Evolutionary conservation across 2,113 vertebrate genomes (phyloP), one percentile per base, ranked within the genome.

Genomic region (Catharus bicknelli): DNA sequence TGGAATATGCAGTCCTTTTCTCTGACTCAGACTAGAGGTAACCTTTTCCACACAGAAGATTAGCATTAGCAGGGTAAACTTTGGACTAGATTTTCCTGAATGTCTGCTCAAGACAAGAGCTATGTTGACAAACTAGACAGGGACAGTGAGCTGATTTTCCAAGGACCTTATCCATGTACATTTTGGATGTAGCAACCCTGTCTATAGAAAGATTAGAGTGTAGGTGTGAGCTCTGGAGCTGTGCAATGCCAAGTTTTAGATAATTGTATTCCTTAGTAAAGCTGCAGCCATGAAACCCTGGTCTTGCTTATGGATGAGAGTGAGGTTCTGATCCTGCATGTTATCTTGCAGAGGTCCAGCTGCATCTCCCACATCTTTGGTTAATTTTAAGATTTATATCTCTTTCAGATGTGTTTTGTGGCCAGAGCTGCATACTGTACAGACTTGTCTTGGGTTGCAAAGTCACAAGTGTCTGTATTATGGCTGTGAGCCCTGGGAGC

Each of bases 391-490:
- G 18, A 25, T 16, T 50, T 64, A 36, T 7, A 5, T 70, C 26
- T 58, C 43, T 62, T 88, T 85, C 53, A 54, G 26, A 22, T 72
- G 26, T 47, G 5, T 68, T 83, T 85, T 86, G 36, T 80, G 58
- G 51, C 68, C 13, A 30, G 23, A 16, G 5, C n/a, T 68, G 21
- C 12, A 57, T 15, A 30, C 59, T 7, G 45, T 48, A 25, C 18
- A 51, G 29, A 38, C 18, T 63, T 58, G 8, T 36, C 6, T 45
- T 29, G 5, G 9, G 4, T 7, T 34, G 38, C 11, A 51, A 79
- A 79, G 40, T 20, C 29, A 16, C 4, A 5, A 25, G 11, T 47
- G 9, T 4, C 18, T 0, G 0, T 1, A 34, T 18, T 1, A 9
- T 18, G n/a, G 13, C 26, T 7, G 1, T 10, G 40, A 85, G 40